These are phyloP conservation scores for Caenorhabditis sp. DNA, from an alignment of 2,888 invertebrate genomes.

Conservation along the genomic window DNA sequence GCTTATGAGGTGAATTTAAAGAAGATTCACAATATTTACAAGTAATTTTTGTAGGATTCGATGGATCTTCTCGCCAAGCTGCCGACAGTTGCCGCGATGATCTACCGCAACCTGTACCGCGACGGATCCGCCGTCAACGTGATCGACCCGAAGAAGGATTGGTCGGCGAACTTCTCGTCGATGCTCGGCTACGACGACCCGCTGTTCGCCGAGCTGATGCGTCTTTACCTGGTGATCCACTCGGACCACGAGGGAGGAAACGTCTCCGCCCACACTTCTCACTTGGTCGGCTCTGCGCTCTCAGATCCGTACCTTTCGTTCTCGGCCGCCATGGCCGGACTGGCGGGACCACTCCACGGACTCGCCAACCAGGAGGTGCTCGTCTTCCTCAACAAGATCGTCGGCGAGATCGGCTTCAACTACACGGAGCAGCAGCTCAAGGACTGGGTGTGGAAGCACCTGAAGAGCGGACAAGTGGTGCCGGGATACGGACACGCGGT, in stretches of 20 bases:
- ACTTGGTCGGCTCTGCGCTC: constrained; percentile 92
- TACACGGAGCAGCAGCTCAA: constrained; percentile 92
- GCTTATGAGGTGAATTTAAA: constrained; percentile 67
- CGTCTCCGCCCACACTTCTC: constrained; percentile 94
- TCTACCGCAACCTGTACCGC: constrained; percentile 90
- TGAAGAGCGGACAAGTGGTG: constrained; percentile 95
- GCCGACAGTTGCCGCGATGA: constrained; percentile 93
- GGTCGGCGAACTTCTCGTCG: constrained; percentile 89
- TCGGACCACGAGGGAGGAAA: constrained; percentile 92
- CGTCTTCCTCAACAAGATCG: constrained; percentile 92
- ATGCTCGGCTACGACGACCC: constrained; percentile 91
- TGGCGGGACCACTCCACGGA: constrained; percentile 95
- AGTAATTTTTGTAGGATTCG: constrained; percentile 87
- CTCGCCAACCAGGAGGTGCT: constrained; percentile 94
- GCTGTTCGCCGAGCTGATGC: constrained; percentile 90
- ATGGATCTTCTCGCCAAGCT: constrained; percentile 96
- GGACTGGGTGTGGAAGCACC: constrained; percentile 96
- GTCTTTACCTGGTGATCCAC: constrained; percentile 87
- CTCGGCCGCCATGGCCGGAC: constrained; percentile 92
- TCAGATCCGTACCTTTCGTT: constrained; percentile 93
- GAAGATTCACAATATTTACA: constrained; percentile 1
- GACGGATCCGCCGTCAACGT: constrained; percentile 90
- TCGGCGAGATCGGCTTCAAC: constrained; percentile 87
- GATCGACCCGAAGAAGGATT: constrained; percentile 91
- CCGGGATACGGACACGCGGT: constrained; percentile 98